These are phyloP conservation scores for Salminus brasiliensis DNA, from an alignment of 2,113 vertebrate genomes.

Conservation along the genomic window DNA sequence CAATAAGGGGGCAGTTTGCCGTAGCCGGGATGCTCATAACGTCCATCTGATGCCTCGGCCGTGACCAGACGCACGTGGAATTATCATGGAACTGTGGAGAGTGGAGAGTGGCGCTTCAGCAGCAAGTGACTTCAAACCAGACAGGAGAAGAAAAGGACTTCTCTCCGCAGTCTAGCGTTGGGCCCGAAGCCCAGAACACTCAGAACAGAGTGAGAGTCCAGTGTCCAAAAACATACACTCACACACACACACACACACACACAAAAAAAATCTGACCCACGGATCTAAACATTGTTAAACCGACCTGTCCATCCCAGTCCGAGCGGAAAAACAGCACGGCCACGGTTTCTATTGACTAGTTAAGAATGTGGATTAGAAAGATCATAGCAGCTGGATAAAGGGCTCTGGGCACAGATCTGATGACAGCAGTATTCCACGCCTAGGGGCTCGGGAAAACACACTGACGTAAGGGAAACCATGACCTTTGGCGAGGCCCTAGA, in stretches of 20 bases:
- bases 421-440: constrained; percentile 42
- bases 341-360: constrained; percentile 53
- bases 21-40: constrained; percentile 26
- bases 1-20: constrained; percentile 26
- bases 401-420: constrained; percentile 50
- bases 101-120: neutral
- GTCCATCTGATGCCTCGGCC: constrained; percentile 39
- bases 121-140: constrained; percentile 13
- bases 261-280: constrained; percentile 26
- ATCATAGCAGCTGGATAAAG: constrained; percentile 56
- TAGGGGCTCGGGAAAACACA: constrained; percentile 29
- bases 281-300: constrained; percentile 41
- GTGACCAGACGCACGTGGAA: constrained; percentile 26
- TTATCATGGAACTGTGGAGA: neutral
- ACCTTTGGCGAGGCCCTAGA: too few species aligned
- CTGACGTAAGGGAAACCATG: constrained; percentile 53
- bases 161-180: constrained; percentile 9
- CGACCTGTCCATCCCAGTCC: constrained; percentile 44
- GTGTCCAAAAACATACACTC: constrained; percentile 10
- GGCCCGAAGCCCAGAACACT: constrained; percentile 40
- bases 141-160: constrained; percentile 25
- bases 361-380: constrained; percentile 54
- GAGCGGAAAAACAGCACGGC: constrained; percentile 20
- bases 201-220: neutral
- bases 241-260: too few species aligned